These are phyloP conservation scores for Spilarctia lutea DNA, from an alignment of 2,888 invertebrate species.

Conservation along the genomic window DNA sequence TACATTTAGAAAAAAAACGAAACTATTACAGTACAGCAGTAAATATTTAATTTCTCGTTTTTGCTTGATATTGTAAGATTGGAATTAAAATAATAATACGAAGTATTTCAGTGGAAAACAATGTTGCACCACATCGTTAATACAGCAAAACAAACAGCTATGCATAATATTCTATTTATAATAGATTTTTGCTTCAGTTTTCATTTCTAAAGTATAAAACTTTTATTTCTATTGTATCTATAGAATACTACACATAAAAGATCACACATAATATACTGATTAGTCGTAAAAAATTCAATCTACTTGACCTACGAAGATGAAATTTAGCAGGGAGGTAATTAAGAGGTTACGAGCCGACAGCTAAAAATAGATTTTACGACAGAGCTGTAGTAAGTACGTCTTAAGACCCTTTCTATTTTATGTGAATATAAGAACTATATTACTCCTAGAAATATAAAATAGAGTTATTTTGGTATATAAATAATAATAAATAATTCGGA, in stretches of 20 bases:
- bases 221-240: background rate
- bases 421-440: background rate
- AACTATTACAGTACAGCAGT: background rate
- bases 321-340: background rate
- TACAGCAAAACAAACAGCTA: background rate
- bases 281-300: background rate
- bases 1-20: background rate
- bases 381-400: background rate
- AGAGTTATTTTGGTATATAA: background rate
- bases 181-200: background rate
- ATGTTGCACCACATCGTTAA: background rate
- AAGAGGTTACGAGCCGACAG: background rate
- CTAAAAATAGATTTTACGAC: slow-evolving; percentile 1
- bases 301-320: background rate
- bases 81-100: background rate
- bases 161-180: background rate
- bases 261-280: background rate
- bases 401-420: background rate
- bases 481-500: too few species aligned
- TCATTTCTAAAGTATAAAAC: background rate
- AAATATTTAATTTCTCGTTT: background rate
- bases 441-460: background rate
- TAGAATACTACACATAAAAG: background rate
- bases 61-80: background rate
- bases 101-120: background rate